These are phyloP conservation scores for Rhopalosiphum padi DNA, from an alignment of 1,140 invertebrate genomes.

Conservation along the genomic window DNA sequence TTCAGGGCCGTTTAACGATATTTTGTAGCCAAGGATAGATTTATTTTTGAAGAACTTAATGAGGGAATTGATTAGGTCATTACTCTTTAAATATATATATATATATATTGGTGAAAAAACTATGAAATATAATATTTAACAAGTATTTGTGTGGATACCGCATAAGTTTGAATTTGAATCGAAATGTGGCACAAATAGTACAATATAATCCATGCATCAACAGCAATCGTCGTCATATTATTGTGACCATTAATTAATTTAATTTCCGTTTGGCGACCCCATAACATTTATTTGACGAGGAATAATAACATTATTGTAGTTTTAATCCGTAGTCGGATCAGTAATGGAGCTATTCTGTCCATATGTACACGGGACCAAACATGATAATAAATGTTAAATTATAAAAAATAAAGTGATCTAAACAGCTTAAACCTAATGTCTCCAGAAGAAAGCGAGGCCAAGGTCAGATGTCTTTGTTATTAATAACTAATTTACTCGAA, in stretches of 20 bases:
- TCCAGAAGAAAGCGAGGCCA: not conserved
- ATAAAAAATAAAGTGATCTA: not conserved
- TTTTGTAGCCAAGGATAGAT: not conserved
- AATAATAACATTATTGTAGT: not conserved
- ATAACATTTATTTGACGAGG: not conserved
- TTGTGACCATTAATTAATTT: not conserved
- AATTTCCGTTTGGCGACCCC: not conserved
- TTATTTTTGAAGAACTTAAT: conserved; percentile 13
- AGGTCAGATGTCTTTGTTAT: not conserved
- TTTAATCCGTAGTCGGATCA: not conserved
- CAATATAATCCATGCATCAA: not conserved
- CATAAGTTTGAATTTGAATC: not conserved
- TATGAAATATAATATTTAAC: not conserved
- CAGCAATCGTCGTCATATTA: not conserved
- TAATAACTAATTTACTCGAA: not conserved
- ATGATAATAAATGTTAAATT: not conserved
- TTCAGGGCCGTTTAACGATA: not conserved
- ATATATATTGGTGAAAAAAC: not conserved
- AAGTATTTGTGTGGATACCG: not conserved
- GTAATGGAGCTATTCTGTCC: not conserved
- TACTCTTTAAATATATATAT: not conserved
- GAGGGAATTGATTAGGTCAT: not conserved
- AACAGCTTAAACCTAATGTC: not conserved
- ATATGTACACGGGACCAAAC: not conserved
- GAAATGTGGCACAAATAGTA: not conserved